Base-by-base conservation (phyloP, 2,888 invertebrate species). In the Athrips mouffetella region DNA sequence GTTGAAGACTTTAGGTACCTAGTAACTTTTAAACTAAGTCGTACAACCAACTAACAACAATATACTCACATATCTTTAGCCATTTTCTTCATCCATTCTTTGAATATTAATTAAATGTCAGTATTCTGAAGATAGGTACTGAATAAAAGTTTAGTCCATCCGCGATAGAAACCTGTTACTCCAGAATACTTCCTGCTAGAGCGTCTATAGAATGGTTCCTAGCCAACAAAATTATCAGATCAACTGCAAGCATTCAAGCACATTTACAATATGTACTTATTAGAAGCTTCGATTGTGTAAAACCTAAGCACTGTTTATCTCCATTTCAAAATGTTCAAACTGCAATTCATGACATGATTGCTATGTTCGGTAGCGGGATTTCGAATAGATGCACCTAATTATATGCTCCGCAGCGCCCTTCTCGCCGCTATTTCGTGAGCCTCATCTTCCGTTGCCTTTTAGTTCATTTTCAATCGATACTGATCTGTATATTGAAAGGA, bases 371-470 rank as follows among this genome's bases (percentile, higher is more conserved):
- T 51, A 56, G 54, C 47, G 39, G 10, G 6, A 20, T 50, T 30
- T 35, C 31, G 48, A 49, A 45, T 48, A 27, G 54, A 57, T 64
- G 64, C 63, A 62, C 60, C 60, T 68, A 70, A 71, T 70, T 65
- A 63, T 49, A 62, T 33, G 55, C 56, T 61, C 51, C 59, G 50
- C 49, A 52, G 59, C 61, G 63, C 62, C 62, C 65, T 60, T 65
- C 62, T 64, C 60, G 53, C 57, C 62, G 58, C 58, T 55, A 57
- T 50, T 58, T 50, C 45, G 33, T 41, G 27, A 30, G 49, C 15
- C 21, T 41, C 41, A 39, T 25, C 30, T 27, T 21, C 11, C 40
- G 23, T 40, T 3, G 13, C 39, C 46, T 16, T n/a, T 39, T n/a
- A 5, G 27, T 15, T 33, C 11, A 27, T 42, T 21, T 18, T 35